Evolutionary conservation across 2,113 vertebrate genomes (phyloP), one percentile per base, ranked within the genome.

Genomic region (Macquaria australasica): DNA sequence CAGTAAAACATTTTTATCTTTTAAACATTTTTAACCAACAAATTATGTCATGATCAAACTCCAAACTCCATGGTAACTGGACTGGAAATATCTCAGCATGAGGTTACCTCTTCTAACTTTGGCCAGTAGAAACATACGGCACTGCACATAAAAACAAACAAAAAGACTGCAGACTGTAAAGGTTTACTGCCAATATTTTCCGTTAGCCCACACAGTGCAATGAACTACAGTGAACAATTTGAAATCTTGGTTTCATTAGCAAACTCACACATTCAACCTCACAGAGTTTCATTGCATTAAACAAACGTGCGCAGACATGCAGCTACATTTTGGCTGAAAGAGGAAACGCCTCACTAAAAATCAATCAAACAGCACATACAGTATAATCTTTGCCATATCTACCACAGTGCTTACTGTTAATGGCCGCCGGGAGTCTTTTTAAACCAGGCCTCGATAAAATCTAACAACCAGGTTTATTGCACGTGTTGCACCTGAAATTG

Each of bases 401-500:
- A 81, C 86, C 75, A 43, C 77, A 59, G 77, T 1, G 55, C 34
- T 69, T 39, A 28, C 2, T 6, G 50, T 51, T 79, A 56, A 31
- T 5, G 25, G 53, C 84, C 56, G 23, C 62, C 23, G 3, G 82
- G 58, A 73, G 70, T 66, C 56, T 74, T 66, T 56, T 74, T 66
- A 62, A 74, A 62, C 45, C 68, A 18, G 56, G 25, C 68, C 78
- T 69, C 25, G 0, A 70, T 76, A 81, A 87, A 86, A 70, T 60
- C 48, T 72, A 87, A 87, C 82, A 77, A 28, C 71, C 39, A 28
- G 58, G 10, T 89, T 86, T 87, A 87, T 28, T 83, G 31, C 85
- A 77, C 28, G 55, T 68, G 45, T 53, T 76, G 76, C 84, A 87
- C 84, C 84, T 86, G 81, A 84, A 91, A 85, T 88, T 66, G 72